Base-by-base conservation (phyloP, 2,113 vertebrate genomes). In the Zosterops pallidus region DNA sequence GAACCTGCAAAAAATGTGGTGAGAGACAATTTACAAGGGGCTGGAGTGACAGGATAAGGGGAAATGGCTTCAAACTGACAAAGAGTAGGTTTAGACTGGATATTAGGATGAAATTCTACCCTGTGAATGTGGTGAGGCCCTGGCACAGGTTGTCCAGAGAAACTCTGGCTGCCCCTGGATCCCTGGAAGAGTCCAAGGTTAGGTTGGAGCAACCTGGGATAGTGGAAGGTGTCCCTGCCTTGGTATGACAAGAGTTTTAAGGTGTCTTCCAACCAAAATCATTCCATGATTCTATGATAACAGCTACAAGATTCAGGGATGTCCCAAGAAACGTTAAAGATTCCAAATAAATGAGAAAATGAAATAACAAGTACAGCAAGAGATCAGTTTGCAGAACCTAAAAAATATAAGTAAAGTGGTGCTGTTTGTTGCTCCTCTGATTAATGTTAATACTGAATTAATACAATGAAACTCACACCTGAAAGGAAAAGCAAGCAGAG, bases 341-440 rank as follows among this genome's bases (percentile, higher is more conserved):
- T 12, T 26, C 5, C 33, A 62, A 70, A 63, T 31, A 67, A 55
- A 70, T 12, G 9, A 67, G 9, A 12, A 57, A 62, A 14, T 12
- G 6, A 6, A 74, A 49, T 3, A 69, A 2, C 6, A 89, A 67
- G 59, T 11, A 2, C 5, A 44, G 5, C 2, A 60, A 29, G 31
- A 65, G n/a, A 62, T 86, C 49, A 55, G 59, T 85, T 72, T 89
- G 47, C 14, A 88, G 68, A 87, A 89, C 35, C 46, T 8, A 35
- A 35, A 35, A 35, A 35, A 35, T 35, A 7, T 35, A 35, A 35
- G 35, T 35, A 35, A 35, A 15, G 39, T n/a, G n/a, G 22, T 12
- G 23, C 53, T 65, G 26, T 41, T 65, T 93, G 79, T 65, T 91
- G 57, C 82, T 92, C 70, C 72, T 93, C 93, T 91, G 67, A 92